Conservation (phyloP, 1,140 invertebrate genomes). For the Telenomus remus region DNA sequence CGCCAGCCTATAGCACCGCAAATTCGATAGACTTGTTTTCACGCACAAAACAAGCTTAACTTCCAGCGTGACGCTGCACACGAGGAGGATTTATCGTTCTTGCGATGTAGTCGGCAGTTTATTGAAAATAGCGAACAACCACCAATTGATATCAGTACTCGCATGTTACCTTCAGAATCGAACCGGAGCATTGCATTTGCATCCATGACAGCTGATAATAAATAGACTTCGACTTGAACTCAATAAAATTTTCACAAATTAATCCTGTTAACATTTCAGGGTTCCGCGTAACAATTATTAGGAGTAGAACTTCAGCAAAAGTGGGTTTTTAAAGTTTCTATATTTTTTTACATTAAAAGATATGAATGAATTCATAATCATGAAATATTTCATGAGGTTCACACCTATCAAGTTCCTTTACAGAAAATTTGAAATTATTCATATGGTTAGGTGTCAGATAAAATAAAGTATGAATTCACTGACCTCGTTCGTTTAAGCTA, state of each 20-base stretch:
- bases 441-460: no score
- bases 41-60: slow-evolving; percentile 50
- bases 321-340: no score
- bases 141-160: slow-evolving; percentile 38
- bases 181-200: slow-evolving; percentile 7
- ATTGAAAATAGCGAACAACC: slow-evolving; percentile 46
- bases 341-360: no score
- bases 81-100: slow-evolving; percentile 51
- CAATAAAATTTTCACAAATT: background rate
- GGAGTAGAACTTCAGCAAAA: no score
- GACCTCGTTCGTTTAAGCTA: no score
- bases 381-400: no score
- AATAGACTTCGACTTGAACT: slow-evolving; percentile 4
- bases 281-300: no score
- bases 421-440: no score
- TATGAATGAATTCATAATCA: no score
- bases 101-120: slow-evolving; percentile 46
- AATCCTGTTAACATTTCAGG: no score
- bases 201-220: slow-evolving; percentile 7
- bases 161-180: slow-evolving; percentile 15
- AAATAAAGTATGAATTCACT: no score
- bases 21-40: slow-evolving; percentile 55
- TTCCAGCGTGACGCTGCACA: slow-evolving; percentile 35
- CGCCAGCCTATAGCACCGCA: slow-evolving; percentile 30
- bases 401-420: no score